Base-by-base conservation (phyloP, 2,888 invertebrate genomes). In the Gortyna flavago region DNA sequence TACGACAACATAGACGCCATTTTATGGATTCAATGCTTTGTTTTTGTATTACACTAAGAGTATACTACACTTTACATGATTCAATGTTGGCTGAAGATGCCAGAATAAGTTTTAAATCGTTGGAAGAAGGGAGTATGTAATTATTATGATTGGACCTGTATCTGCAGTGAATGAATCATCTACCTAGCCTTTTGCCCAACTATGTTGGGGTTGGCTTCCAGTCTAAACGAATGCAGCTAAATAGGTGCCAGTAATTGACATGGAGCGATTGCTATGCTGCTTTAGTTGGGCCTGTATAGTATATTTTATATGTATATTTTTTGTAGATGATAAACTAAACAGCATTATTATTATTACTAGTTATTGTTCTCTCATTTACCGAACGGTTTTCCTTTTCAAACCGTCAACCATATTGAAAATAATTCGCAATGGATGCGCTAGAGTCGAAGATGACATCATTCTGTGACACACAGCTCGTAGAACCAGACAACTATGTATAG, bases 401-500 rank as follows among this genome's bases (percentile, higher is more conserved):
- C 35, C 54, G 79, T 72, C 78, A 71, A 83, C 70, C 67, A 71
- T 84, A 78, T 84, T 76, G 80, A 65, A 81, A 79, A 48, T 79
- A 44, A 86, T 79, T 86, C 70, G 80, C 67, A 41, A 83, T 84
- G 59, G 77, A 75, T 87, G 82, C 78, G 79, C 76, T 80, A 76
- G 79, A 79, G 77, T 79, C 35, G 54, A 72, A 48, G 64, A 86
- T 84, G 87, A 87, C 83, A 87, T 87, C 87, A 87, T 66, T 61
- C 44, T 71, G 79, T 84, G 87, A 82, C 85, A 88, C 79, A 84
- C 76, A 48, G 78, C 44, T 73, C 61, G 25, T 1, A 54, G 57
- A 72, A 77, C 79, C 81, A 80, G 57, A 73, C 78, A 75, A 51
- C 74, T 32, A 61, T 29, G 16, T 16, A 29, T 59, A 69, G 69